phyloP scores from a whole-genome alignment of 2,888 invertebrate genomes.

The Cecidostiba fungosa region DNA sequence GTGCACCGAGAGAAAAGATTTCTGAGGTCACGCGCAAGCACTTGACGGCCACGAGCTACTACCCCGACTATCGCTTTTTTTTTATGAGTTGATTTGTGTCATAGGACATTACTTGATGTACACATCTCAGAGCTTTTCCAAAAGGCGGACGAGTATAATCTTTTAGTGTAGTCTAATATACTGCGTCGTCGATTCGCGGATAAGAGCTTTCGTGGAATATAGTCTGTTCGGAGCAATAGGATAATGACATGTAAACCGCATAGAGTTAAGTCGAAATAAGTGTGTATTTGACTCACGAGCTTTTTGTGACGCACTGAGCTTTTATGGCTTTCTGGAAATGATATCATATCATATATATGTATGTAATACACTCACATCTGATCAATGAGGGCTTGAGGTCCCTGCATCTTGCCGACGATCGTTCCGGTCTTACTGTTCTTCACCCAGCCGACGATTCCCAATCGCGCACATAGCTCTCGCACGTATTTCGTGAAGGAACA shows the following conservation, averaged over 20 bases:
- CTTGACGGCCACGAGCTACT: constrained; percentile 4
- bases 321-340: background rate
- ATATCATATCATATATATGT: background rate
- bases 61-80: background rate
- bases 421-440: constrained; percentile 94
- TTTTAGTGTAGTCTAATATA: background rate
- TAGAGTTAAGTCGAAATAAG: background rate
- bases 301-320: background rate
- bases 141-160: constrained; percentile 3
- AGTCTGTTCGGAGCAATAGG: background rate
- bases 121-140: no score
- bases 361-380: constrained; percentile 88
- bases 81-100: background rate
- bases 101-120: no score
- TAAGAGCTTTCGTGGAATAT: background rate
- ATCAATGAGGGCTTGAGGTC: constrained; percentile 88
- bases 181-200: background rate
- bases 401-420: constrained; percentile 94
- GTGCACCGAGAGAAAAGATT: background rate
- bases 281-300: no score
- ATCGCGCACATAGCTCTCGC: constrained; percentile 88
- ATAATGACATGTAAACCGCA: constrained; percentile 30
- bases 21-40: constrained; percentile 14
- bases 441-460: constrained; percentile 93
- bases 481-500: constrained; percentile 94